Evolutionary conservation across 2,113 vertebrate species (phyloP).

Genomic region (Noctilio leporinus): DNA sequence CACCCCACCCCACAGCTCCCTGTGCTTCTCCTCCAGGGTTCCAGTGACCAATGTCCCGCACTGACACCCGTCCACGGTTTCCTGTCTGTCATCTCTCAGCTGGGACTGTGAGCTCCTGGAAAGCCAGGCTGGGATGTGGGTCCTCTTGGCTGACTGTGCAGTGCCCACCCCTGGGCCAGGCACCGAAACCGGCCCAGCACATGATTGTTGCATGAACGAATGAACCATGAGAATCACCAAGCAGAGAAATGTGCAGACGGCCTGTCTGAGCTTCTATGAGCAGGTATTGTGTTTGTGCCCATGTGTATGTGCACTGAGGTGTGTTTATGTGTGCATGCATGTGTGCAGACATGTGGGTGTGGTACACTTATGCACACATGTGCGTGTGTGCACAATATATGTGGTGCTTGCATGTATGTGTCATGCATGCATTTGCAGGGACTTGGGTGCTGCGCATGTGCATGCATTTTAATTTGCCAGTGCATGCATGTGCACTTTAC

Average conservation of each 20-base stretch:
- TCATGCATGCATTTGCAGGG: rapidly evolving
- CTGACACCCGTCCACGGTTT: background rate
- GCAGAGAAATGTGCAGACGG: background rate
- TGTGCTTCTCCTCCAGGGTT: background rate
- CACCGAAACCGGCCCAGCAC: background rate
- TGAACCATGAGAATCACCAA: background rate
- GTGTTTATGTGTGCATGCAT: rapidly evolving
- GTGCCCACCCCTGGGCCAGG: background rate
- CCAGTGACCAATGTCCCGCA: background rate
- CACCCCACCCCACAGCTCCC: background rate
- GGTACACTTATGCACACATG: too few relatives aligned
- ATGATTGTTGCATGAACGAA: background rate
- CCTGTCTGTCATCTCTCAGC: background rate
- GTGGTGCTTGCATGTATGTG: background rate
- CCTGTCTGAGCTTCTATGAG: background rate
- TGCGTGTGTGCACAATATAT: too few relatives aligned
- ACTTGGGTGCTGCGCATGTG: rapidly evolving
- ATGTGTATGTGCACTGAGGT: rapidly evolving
- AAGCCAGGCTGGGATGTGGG: background rate
- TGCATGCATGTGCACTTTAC: rapidly evolving
- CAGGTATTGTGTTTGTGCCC: background rate
- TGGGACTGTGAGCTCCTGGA: background rate
- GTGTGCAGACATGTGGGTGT: background rate
- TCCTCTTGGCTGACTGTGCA: background rate
- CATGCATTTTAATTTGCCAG: background rate